Percentiles rank a stretch among this genome's conserved stretches.
phyloP scores from a whole-genome alignment of 2,797 vertebrate species.

The Dromococcyx pavoninus region DNA sequence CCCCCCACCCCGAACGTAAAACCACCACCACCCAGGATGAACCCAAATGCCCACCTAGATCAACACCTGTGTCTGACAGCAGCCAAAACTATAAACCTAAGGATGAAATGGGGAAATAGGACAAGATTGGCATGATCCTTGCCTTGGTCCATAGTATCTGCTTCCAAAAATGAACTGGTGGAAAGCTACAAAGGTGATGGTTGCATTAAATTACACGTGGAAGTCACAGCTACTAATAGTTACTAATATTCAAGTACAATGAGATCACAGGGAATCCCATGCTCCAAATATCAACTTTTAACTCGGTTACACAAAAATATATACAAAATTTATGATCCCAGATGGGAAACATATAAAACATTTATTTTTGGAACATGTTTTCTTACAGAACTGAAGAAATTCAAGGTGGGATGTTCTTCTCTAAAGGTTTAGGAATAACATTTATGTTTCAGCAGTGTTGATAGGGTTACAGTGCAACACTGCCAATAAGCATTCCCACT shows the following conservation, averaged over 20 bases:
- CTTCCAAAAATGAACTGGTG: background rate
- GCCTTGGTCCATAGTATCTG: background rate
- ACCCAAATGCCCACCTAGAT: background rate
- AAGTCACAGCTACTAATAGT: background rate
- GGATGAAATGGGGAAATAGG: accelerated
- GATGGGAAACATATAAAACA: background rate
- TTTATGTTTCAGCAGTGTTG: background rate
- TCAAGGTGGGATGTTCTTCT: background rate
- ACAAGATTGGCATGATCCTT: background rate
- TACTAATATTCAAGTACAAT: background rate
- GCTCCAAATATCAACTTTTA: background rate
- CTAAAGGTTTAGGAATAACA: background rate
- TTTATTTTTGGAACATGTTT: background rate
- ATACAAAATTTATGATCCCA: background rate
- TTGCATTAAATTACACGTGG: background rate
- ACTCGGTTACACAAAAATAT: background rate
- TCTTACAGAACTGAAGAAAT: background rate
- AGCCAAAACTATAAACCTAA: background rate
- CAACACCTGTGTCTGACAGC: background rate
- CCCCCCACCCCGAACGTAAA: background rate
- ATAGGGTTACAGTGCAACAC: background rate
- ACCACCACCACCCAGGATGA: background rate
- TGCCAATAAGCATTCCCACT: background rate
- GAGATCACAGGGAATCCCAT: background rate
- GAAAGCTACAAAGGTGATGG: background rate